Evolutionary conservation across 2,888 invertebrate genomes (phyloP).

Genomic region (Chaetogeoica ovagalla): DNA sequence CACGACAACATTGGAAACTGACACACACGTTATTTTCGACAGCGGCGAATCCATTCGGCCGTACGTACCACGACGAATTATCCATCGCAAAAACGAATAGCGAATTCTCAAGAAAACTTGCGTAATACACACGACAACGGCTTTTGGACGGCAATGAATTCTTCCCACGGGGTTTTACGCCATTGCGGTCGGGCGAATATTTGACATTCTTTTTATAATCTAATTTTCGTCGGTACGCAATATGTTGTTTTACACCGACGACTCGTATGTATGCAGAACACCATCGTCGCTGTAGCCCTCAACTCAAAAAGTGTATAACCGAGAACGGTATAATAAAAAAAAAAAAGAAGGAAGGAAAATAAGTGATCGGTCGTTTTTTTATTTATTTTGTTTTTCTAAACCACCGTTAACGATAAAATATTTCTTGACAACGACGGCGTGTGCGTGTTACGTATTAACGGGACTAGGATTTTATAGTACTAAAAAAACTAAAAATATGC

Average conservation of each 20-base stretch:
- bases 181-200: conserved; percentile 2
- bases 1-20: no score
- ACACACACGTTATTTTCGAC: no score
- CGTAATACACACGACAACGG: background rate
- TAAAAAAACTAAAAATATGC: no score
- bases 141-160: background rate
- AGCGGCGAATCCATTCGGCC: no score
- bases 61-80: background rate
- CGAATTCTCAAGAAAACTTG: background rate
- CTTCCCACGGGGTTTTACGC: background rate
- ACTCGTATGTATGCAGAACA: background rate
- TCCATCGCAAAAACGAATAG: background rate
- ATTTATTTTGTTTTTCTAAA: no score
- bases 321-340: no score
- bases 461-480: no score
- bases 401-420: no score
- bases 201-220: conserved; percentile 9
- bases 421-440: no score
- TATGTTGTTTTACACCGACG: background rate
- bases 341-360: no score
- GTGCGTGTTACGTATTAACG: no score
- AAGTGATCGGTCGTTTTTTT: no score
- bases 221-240: background rate
- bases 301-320: background rate
- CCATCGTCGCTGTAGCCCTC: background rate